Percentiles rank a stretch among this genome's conserved stretches.
These are phyloP conservation scores for Dorcus parallelipipedus DNA, from an alignment of 2,888 invertebrate species.

Conservation along the genomic window DNA sequence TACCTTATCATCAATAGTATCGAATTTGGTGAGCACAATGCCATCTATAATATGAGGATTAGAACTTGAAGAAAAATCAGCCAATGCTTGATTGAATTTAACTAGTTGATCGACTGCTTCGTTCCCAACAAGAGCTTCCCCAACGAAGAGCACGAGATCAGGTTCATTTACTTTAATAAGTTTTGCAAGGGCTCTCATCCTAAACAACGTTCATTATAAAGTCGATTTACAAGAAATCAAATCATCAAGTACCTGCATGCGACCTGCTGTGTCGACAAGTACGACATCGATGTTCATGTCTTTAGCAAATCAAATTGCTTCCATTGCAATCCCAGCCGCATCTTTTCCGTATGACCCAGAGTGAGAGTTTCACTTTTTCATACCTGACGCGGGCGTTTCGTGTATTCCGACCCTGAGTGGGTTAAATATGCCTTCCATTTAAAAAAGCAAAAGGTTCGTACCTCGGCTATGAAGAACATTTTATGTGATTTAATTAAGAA, in stretches of 20 bases:
- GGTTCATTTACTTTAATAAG: constrained; percentile 97
- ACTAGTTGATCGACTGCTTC: constrained; percentile 99
- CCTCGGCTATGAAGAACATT: no score
- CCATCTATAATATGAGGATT: constrained; percentile 93
- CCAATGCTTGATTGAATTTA: constrained; percentile 97
- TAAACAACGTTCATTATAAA: constrained; percentile 17
- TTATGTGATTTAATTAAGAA: no score
- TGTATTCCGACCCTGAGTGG: no score
- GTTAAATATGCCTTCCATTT: no score
- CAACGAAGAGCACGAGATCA: constrained; percentile 97
- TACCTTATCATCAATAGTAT: constrained; percentile 98
- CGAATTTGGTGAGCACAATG: constrained; percentile 98
- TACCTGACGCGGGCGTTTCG: no score
- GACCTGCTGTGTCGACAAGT: constrained; percentile 97
- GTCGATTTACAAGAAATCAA: neutral
- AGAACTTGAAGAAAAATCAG: constrained; percentile 76
- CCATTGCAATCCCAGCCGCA: constrained; percentile 97
- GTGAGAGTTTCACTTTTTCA: no score
- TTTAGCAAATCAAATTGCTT: constrained; percentile 86
- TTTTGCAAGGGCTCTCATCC: constrained; percentile 97
- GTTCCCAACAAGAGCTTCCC: constrained; percentile 99
- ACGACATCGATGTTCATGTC: constrained; percentile 86
- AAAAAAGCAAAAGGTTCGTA: no score
- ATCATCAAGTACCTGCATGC: constrained; percentile 73
- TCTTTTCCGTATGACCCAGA: constrained; percentile 99